A percentile compares a stretch with the other conserved stretches of the same genome.
Evolutionary conservation across 2,797 vertebrate species (phyloP).

Genomic region (Bryconaethiops microstoma): DNA sequence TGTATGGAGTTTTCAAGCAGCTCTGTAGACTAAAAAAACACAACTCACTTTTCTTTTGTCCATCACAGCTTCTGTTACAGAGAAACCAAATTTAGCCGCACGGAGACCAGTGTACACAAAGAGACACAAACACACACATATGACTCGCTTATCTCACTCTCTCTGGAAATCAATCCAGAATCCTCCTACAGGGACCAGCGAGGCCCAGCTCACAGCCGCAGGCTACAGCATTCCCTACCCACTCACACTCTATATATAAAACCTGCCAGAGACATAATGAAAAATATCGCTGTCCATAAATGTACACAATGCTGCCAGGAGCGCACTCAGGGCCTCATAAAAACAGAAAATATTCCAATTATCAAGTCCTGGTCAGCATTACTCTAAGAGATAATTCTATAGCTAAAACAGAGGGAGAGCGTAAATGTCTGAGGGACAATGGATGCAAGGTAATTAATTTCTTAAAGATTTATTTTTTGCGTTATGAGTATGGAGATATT

Average conservation of each 20-base stretch:
- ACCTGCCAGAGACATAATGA: slow-evolving; percentile 75
- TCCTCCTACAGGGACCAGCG: slow-evolving; percentile 72
- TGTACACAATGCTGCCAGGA: slow-evolving; percentile 70
- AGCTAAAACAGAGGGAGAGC: not conserved
- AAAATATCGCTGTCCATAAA: slow-evolving; percentile 76
- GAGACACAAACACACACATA: slow-evolving; percentile 25
- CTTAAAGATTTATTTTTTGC: not conserved
- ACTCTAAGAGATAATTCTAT: not conserved
- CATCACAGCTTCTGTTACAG: slow-evolving; percentile 22
- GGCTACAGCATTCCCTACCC: slow-evolving; percentile 71
- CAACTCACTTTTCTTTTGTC: slow-evolving; percentile 4
- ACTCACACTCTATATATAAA: slow-evolving; percentile 77
- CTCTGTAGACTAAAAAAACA: slow-evolving; percentile 11
- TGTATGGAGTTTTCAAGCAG: not conserved
- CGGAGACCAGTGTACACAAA: slow-evolving; percentile 57
- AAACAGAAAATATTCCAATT: not conserved
- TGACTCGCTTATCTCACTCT: slow-evolving; percentile 61
- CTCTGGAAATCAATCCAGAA: slow-evolving; percentile 75
- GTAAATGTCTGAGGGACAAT: not conserved
- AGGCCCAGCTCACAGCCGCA: slow-evolving; percentile 69
- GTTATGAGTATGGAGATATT: not conserved
- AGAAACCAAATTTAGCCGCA: slow-evolving; percentile 67
- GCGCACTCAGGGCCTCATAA: slow-evolving; percentile 45
- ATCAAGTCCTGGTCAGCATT: not conserved
- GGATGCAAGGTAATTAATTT: not conserved